Evolutionary conservation across 2,888 invertebrate genomes (phyloP).

Genomic region (Cremastobaeus sp.): DNA sequence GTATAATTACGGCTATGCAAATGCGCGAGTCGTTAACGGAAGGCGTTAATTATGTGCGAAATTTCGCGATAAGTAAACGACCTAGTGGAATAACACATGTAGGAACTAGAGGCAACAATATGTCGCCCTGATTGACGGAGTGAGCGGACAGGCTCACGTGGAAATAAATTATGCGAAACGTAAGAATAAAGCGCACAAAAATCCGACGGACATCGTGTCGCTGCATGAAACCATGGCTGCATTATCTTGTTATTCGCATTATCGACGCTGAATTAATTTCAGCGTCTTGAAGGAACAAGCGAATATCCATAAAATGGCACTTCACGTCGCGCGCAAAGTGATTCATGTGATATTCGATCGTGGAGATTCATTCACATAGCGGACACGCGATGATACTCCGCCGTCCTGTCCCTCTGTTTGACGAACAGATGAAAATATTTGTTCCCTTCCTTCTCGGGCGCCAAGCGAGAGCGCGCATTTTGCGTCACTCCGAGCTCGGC

Average conservation of each 20-base stretch:
- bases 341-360: slow-evolving; percentile 63
- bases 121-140: slow-evolving; percentile 56
- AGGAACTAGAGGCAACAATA: slow-evolving; percentile 46
- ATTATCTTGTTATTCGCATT: slow-evolving; percentile 62
- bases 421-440: slow-evolving; percentile 36
- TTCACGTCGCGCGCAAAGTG: slow-evolving; percentile 61
- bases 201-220: slow-evolving; percentile 57
- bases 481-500: neutral
- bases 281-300: slow-evolving; percentile 59
- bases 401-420: slow-evolving; percentile 19
- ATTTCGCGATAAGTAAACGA: slow-evolving; percentile 30
- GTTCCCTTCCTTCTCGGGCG: too few species aligned
- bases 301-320: slow-evolving; percentile 61
- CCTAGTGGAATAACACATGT: slow-evolving; percentile 45
- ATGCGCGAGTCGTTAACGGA: slow-evolving; percentile 24
- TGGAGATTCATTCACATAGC: slow-evolving; percentile 53
- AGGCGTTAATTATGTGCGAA: slow-evolving; percentile 45
- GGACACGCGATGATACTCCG: slow-evolving; percentile 56
- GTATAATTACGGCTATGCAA: slow-evolving; percentile 17
- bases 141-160: slow-evolving; percentile 36
- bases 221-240: slow-evolving; percentile 53
- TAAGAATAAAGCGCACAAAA: slow-evolving; percentile 59
- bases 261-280: slow-evolving; percentile 62
- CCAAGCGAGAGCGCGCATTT: too few species aligned
- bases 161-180: slow-evolving; percentile 55